These are phyloP conservation scores for Gymnoscelis rufifasciata DNA, from an alignment of 2,888 invertebrate species.

Conservation along the genomic window DNA sequence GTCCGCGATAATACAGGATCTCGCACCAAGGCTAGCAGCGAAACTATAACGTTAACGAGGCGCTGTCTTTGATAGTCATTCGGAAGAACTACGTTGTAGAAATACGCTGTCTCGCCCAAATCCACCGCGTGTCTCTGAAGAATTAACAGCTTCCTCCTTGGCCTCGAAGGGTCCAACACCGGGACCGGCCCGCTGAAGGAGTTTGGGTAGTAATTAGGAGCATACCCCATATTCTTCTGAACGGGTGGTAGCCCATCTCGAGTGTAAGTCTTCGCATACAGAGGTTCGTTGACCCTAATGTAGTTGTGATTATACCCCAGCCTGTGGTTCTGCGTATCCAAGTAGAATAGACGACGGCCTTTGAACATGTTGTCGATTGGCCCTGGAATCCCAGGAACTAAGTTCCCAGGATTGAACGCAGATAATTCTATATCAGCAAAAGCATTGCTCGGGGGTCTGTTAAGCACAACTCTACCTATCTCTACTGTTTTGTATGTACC, in stretches of 20 bases:
- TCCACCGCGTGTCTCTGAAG: conserved; percentile 34
- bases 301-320: conserved; percentile 40
- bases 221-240: conserved; percentile 31
- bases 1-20: conserved; percentile 8
- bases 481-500: conserved; percentile 49
- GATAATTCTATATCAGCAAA: conserved; percentile 73
- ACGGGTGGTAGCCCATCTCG: conserved; percentile 39
- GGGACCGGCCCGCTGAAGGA: conserved; percentile 42
- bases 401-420: conserved; percentile 59
- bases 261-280: conserved; percentile 33
- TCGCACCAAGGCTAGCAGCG: not conserved
- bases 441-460: conserved; percentile 57
- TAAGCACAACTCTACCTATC: conserved; percentile 48
- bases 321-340: conserved; percentile 73
- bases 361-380: conserved; percentile 74
- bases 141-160: conserved; percentile 28
- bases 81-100: conserved; percentile 83
- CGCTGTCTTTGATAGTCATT: conserved; percentile 44
- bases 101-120: conserved; percentile 81
- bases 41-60: not conserved
- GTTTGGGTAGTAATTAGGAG: conserved; percentile 44
- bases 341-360: conserved; percentile 67
- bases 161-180: conserved; percentile 33
- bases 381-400: conserved; percentile 68
- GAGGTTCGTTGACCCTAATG: conserved; percentile 38